These are phyloP conservation scores for Oryzias javanicus DNA, from an alignment of 2,113 vertebrate species.

Conservation along the genomic window DNA sequence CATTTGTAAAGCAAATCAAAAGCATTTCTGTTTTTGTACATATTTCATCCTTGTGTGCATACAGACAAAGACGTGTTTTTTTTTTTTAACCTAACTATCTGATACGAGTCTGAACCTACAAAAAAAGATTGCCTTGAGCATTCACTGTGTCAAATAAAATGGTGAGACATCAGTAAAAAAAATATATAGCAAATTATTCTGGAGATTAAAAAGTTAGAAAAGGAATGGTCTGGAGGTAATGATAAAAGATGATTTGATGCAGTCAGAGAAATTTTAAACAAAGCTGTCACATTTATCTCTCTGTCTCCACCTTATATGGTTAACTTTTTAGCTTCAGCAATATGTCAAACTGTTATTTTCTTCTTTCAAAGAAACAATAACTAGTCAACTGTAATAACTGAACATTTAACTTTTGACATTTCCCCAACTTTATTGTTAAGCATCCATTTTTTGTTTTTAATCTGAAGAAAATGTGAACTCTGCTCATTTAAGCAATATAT, in stretches of 20 bases:
- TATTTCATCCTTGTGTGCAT: background rate
- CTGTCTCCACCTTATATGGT: no score
- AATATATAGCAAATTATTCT: background rate
- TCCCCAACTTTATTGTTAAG: no score
- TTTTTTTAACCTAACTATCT: background rate
- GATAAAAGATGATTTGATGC: background rate
- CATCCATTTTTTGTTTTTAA: no score
- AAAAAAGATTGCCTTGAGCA: background rate
- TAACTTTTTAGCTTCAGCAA: no score
- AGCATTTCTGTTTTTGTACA: background rate
- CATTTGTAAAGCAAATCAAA: slow-evolving; percentile 3
- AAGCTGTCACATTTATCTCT: no score
- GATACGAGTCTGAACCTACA: background rate
- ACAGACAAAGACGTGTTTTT: background rate
- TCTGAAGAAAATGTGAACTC: no score
- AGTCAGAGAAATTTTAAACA: background rate
- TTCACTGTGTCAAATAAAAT: background rate
- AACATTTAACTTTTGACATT: no score
- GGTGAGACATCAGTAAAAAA: background rate
- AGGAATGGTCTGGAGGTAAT: background rate
- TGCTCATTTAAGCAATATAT: no score
- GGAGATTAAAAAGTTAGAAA: background rate
- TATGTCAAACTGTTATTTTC: no score
- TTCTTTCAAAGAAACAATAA: no score
- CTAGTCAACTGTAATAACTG: no score